These are phyloP conservation scores for Caenorhabditis sp. DNA, from an alignment of 2,888 invertebrate species.

Conservation along the genomic window DNA sequence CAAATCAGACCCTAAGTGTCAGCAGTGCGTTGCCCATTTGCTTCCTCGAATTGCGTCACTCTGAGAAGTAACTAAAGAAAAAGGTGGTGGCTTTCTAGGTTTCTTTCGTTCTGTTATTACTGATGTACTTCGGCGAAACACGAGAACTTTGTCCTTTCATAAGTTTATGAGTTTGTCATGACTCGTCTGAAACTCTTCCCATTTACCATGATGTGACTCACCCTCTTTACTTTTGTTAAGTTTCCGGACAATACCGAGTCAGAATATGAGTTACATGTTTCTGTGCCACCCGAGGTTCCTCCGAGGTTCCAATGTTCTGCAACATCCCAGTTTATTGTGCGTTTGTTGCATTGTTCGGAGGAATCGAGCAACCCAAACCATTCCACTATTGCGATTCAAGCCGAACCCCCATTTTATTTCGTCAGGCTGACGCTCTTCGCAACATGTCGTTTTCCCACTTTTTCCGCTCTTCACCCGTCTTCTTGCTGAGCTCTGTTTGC, in stretches of 20 bases:
- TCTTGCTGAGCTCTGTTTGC: conserved; percentile 36
- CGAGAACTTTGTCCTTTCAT: conserved; percentile 4
- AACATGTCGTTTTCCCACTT: conserved; percentile 29
- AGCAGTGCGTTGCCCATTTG: too few relatives aligned
- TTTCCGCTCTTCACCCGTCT: conserved; percentile 20
- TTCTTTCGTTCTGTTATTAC: not conserved
- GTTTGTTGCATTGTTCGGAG: too few relatives aligned
- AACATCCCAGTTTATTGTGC: too few relatives aligned
- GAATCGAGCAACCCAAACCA: too few relatives aligned
- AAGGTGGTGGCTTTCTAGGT: too few relatives aligned
- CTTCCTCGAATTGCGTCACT: not conserved
- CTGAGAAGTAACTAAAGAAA: too few relatives aligned
- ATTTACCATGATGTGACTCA: not conserved
- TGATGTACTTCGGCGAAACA: not conserved
- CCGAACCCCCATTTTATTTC: not conserved
- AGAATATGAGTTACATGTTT: too few relatives aligned
- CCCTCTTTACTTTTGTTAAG: not conserved
- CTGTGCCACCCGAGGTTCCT: too few relatives aligned
- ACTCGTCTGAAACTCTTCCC: not conserved
- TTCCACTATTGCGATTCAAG: too few relatives aligned
- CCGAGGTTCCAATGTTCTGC: too few relatives aligned
- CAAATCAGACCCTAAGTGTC: not conserved
- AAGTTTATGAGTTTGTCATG: not conserved
- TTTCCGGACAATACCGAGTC: too few relatives aligned
- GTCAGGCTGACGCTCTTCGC: conserved; percentile 13